phyloP scores from a whole-genome alignment of 2,888 invertebrate genomes.

The Ochropacha duplaris region DNA sequence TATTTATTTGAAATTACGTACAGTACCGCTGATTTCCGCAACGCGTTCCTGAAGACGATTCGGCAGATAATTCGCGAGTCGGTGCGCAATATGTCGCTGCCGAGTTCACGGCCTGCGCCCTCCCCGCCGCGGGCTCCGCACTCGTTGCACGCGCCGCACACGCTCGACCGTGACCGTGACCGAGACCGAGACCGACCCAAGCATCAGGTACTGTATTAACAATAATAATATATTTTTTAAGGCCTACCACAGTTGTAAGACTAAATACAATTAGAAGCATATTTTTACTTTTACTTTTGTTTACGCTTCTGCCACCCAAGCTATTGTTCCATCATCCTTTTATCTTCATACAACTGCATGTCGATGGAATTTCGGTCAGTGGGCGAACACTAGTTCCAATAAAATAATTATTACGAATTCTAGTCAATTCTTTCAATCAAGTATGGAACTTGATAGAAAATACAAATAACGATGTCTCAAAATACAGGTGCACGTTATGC shows the following conservation, averaged over 20 bases:
- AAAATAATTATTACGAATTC: too few species aligned
- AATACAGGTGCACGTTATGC: conserved; percentile 84
- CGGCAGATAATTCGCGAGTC: conserved; percentile 98
- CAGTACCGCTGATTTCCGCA: conserved; percentile 97
- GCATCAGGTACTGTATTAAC: conserved; percentile 73
- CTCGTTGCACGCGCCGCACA: conserved; percentile 69
- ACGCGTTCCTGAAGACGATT: conserved; percentile 98
- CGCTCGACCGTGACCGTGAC: conserved; percentile 74
- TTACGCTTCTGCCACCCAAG: too few species aligned
- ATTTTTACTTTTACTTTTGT: too few species aligned
- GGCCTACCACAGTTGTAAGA: too few species aligned
- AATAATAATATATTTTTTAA: too few species aligned
- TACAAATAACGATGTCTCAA: background rate
- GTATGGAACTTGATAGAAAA: too few species aligned
- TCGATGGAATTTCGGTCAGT: too few species aligned
- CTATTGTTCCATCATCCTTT: too few species aligned
- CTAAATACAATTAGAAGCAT: too few species aligned
- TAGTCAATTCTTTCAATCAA: too few species aligned
- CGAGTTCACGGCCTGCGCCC: conserved; percentile 87
- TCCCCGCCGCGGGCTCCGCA: conserved; percentile 73
- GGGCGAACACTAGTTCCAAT: too few species aligned
- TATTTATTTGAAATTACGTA: background rate
- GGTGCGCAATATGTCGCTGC: conserved; percentile 98
- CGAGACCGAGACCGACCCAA: conserved; percentile 83
- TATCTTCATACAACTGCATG: too few species aligned